A percentile compares a stretch with the other conserved stretches of the same genome.
Conservation (phyloP, 2,888 invertebrate species). For the Drosophila lacicola region DNA sequence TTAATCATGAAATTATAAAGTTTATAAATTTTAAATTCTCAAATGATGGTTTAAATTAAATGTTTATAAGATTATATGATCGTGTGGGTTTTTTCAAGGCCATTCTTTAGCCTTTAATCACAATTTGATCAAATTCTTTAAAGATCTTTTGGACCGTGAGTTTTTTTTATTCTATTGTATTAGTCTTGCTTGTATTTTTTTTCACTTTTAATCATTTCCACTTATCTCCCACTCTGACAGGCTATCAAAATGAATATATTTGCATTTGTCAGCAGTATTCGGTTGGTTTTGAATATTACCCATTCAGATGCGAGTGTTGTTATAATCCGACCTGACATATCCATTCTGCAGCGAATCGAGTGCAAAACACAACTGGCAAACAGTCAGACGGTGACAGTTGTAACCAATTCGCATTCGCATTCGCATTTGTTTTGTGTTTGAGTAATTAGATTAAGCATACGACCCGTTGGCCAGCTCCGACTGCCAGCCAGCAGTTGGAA, state of each 20-base stretch:
- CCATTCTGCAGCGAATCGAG: conserved; percentile 16
- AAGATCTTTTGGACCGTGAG: too few relatives aligned
- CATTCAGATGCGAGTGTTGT: conserved; percentile 1
- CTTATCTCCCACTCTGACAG: neutral
- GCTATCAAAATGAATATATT: neutral
- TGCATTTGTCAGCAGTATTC: conserved; percentile 3
- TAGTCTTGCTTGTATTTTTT: neutral
- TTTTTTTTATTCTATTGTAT: too few relatives aligned
- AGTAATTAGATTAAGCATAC: conserved; percentile 71
- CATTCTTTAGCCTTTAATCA: too few relatives aligned
- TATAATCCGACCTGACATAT: conserved; percentile 10
- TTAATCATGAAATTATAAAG: too few relatives aligned
- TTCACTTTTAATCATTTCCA: neutral
- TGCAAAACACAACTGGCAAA: conserved; percentile 51
- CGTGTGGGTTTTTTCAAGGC: too few relatives aligned
- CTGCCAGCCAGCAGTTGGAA: conserved; percentile 44
- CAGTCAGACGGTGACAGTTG: conserved; percentile 41
- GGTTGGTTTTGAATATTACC: conserved; percentile 3
- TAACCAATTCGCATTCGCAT: conserved; percentile 24
- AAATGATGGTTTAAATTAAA: too few relatives aligned
- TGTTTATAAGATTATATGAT: too few relatives aligned
- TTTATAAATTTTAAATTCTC: too few relatives aligned
- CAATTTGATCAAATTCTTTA: too few relatives aligned
- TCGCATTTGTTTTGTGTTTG: conserved; percentile 29
- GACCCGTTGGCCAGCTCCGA: conserved; percentile 28